Base-by-base conservation (phyloP, 2,888 invertebrate genomes). In the Gnatocerus cornutus region DNA sequence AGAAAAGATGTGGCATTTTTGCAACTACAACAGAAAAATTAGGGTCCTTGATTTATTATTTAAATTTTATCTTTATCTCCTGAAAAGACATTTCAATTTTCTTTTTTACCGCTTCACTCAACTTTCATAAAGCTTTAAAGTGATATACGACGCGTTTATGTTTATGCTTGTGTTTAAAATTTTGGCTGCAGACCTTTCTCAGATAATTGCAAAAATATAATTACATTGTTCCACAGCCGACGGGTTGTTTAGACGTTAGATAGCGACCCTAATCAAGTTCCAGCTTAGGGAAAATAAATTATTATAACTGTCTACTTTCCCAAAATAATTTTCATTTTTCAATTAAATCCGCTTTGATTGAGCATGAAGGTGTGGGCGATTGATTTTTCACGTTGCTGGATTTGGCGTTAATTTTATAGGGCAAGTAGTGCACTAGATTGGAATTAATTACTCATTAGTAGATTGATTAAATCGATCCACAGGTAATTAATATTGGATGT, bases 391-490 rank as follows among this genome's bases (percentile, higher is more conserved):
- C 43, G 64, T n/a, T 45, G 45, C 30, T 50, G 48, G 55, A 39
- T 45, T 53, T 53, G 64, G 53, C 43, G 53, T 64, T 64, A 56
- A 56, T 66, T 66, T 66, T 66, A 58, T 46, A 21, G 37, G 39
- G 41, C 39, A 12, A 46, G 12, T 52, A 52, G 37, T 29, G 41
- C 41, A 7, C 21, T 21, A 8, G 45, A 30, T 39, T 12, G 64
- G 43, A 66, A 56, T 66, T 66, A 66, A 56, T 66, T 66, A 66
- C 66, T 66, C 58, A 66, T 66, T 56, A 66, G 66, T 58, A 48
- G 56, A 33, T 50, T 66, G 56, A 66, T 66, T 66, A 66, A 48
- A 66, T 53, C 58, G 66, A 66, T 66, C 58, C 58, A 37, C 56
- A 21, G 12, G 58, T 56, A 66, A 58, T 58, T 58, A 66, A 66